Percentiles rank a stretch among this genome's conserved stretches.
Evolutionary conservation across 2,888 invertebrate species (phyloP).

Genomic region (Alloscopus bannaensis): DNA sequence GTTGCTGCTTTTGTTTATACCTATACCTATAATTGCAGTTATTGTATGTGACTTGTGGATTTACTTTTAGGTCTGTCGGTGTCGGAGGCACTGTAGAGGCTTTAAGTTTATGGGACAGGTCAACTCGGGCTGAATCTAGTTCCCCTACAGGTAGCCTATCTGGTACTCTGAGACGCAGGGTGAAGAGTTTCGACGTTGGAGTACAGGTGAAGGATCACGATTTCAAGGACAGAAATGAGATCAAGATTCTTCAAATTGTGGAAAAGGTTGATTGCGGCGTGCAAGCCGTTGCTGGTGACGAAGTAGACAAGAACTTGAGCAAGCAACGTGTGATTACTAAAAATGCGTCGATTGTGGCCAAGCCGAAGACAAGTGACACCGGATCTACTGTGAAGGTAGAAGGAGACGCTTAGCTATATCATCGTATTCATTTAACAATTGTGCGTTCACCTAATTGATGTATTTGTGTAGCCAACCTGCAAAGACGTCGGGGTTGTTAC

Average conservation of each 20-base stretch:
- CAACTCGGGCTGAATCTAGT: constrained; percentile 60
- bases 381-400: constrained; percentile 76
- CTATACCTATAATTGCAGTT: background rate
- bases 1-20: background rate
- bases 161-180: constrained; percentile 69
- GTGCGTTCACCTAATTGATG: no score
- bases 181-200: constrained; percentile 68
- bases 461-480: constrained; percentile 64
- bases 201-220: constrained; percentile 72
- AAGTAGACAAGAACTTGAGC: constrained; percentile 18
- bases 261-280: constrained; percentile 71
- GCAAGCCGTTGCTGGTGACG: constrained; percentile 59
- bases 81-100: constrained; percentile 63
- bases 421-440: no score
- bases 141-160: constrained; percentile 68
- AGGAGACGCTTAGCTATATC: background rate
- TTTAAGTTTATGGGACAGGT: constrained; percentile 43
- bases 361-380: constrained; percentile 76
- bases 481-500: constrained; percentile 61
- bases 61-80: constrained; percentile 66
- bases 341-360: constrained; percentile 67
- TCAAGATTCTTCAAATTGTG: constrained; percentile 68
- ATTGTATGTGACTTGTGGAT: background rate
- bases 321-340: constrained; percentile 41
- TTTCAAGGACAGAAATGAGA: constrained; percentile 51